Conservation (phyloP, 2,113 vertebrate species). For the Choloepus hoffmanni region DNA sequence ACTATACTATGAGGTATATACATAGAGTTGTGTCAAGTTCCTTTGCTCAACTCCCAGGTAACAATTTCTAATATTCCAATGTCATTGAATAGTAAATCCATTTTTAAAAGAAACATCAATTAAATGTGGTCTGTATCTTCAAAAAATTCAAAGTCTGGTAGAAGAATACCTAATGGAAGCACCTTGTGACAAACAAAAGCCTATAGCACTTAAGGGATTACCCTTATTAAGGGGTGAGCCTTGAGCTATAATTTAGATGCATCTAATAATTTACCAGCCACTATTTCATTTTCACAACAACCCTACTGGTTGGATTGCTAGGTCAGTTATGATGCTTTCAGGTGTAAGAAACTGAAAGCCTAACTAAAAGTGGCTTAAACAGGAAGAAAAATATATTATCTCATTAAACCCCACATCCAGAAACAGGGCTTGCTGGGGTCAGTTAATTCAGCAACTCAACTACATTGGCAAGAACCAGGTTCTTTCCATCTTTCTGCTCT, state of each 20-base stretch:
- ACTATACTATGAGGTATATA: neutral
- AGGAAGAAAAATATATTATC: neutral
- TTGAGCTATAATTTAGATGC: neutral
- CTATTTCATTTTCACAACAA: neutral
- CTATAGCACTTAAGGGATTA: neutral
- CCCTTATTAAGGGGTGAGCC: neutral
- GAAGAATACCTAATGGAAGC: neutral
- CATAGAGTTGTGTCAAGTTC: neutral
- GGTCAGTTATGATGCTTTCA: neutral
- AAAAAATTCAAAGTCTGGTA: neutral
- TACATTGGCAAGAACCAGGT: neutral
- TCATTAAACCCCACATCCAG: neutral
- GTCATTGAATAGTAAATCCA: neutral
- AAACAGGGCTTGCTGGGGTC: neutral
- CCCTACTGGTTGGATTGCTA: neutral
- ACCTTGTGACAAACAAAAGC: neutral
- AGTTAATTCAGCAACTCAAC: conserved; percentile 2
- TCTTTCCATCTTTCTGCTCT: neutral
- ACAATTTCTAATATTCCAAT: neutral
- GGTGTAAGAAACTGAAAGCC: neutral
- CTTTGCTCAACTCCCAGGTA: neutral
- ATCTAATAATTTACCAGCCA: neutral
- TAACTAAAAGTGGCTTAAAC: conserved; percentile 1
- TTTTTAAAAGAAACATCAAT: neutral
- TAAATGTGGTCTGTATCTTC: neutral